A percentile compares a stretch with the other conserved stretches of the same genome.
Conservation (phyloP, 2,113 vertebrate genomes). For the Rhinogobius similis region DNA sequence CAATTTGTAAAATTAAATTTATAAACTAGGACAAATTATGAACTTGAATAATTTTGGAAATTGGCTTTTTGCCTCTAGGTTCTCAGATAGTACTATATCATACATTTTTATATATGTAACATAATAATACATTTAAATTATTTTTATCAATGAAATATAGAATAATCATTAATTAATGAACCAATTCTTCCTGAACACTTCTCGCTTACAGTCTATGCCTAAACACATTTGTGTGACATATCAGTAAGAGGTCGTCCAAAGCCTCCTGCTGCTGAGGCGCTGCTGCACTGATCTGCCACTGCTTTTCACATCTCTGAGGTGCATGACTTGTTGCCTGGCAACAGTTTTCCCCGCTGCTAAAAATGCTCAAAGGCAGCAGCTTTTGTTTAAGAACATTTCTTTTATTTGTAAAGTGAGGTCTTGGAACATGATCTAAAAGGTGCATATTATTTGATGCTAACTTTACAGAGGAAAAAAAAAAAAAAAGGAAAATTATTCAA, state of each 20-base stretch:
- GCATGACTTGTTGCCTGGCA: slow-evolving; percentile 29
- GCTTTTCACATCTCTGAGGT: slow-evolving; percentile 10
- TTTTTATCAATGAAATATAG: not conserved
- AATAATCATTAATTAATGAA: not conserved
- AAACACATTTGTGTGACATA: not conserved
- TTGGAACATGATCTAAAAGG: not conserved
- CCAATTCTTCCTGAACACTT: not conserved
- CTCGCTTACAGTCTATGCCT: not conserved
- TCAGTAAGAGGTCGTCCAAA: not conserved
- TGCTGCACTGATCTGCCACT: not conserved
- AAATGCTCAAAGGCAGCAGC: not conserved
- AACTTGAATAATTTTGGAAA: no score
- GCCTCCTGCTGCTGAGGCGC: not conserved
- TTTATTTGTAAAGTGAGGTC: not conserved
- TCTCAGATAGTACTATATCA: not conserved
- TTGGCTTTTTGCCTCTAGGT: no score
- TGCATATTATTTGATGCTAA: not conserved
- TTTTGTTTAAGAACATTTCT: slow-evolving; percentile 14
- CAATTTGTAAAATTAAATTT: no score
- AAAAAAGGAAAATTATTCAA: no score
- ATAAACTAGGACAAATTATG: no score
- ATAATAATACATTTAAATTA: not conserved
- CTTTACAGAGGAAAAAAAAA: no score
- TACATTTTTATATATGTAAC: not conserved
- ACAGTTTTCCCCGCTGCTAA: slow-evolving; percentile 18